A percentile compares a stretch with the other conserved stretches of the same genome.
Evolutionary conservation across 2,888 invertebrate species (phyloP).

Genomic region (Malachius bipustulatus): DNA sequence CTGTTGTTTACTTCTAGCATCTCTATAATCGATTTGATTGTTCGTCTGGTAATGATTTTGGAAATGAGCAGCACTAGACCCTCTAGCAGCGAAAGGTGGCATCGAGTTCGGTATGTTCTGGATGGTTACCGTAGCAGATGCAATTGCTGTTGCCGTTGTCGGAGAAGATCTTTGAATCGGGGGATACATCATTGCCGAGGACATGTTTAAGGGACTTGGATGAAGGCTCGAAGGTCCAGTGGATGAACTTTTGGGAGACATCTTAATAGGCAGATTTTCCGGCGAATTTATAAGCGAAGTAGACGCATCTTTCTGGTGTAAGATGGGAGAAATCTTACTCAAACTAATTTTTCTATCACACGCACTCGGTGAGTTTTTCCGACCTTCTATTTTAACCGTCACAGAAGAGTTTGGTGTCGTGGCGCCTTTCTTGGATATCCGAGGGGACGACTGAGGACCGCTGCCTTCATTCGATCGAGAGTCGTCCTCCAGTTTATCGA

Average conservation of each 20-base stretch:
- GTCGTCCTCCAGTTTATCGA: slow-evolving; percentile 67
- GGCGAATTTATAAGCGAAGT: slow-evolving; percentile 31
- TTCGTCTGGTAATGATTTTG: slow-evolving; percentile 35
- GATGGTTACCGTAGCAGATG: slow-evolving; percentile 41
- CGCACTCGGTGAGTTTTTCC: slow-evolving; percentile 44
- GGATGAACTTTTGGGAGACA: slow-evolving; percentile 52
- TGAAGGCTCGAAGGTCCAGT: slow-evolving; percentile 43
- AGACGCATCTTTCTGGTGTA: slow-evolving; percentile 44
- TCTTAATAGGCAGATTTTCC: slow-evolving; percentile 44
- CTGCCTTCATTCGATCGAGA: slow-evolving; percentile 59
- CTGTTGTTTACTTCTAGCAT: slow-evolving; percentile 27
- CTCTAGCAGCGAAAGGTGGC: slow-evolving; percentile 46
- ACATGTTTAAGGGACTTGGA: slow-evolving; percentile 47
- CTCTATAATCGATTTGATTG: slow-evolving; percentile 31
- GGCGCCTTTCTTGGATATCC: slow-evolving; percentile 42
- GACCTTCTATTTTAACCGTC: slow-evolving; percentile 40
- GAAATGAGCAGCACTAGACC: slow-evolving; percentile 35
- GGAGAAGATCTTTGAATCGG: slow-evolving; percentile 53
- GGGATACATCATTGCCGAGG: slow-evolving; percentile 42
- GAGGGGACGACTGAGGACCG: slow-evolving; percentile 43
- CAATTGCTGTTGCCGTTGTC: slow-evolving; percentile 51
- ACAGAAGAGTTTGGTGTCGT: slow-evolving; percentile 21
- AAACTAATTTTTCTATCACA: slow-evolving; percentile 41
- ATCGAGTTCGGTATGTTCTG: slow-evolving; percentile 48
- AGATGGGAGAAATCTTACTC: slow-evolving; percentile 42